phyloP scores from a whole-genome alignment of 2,797 vertebrate species.

The Hybognathus amarus region DNA sequence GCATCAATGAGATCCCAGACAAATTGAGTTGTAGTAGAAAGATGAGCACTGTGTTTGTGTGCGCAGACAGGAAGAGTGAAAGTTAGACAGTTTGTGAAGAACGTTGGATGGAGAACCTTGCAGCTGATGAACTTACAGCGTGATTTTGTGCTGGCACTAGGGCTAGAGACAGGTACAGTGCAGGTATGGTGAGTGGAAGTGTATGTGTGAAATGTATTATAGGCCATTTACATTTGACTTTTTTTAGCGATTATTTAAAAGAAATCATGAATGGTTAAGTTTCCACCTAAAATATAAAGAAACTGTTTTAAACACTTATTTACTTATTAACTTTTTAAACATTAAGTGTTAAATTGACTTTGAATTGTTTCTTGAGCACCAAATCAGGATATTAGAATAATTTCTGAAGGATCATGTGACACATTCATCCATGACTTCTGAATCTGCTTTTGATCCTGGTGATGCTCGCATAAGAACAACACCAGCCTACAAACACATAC shows the following conservation, averaged over 20 bases:
- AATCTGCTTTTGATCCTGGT: not conserved
- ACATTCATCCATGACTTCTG: not conserved
- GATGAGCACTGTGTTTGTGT: conserved; percentile 25
- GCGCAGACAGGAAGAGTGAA: conserved; percentile 66
- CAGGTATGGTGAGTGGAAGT: conserved; percentile 64
- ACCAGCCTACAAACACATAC: not conserved
- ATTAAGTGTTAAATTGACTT: not conserved
- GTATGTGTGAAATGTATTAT: not conserved
- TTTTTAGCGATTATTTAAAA: not conserved
- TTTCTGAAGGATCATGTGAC: not conserved
- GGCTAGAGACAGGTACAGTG: conserved; percentile 67
- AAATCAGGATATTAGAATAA: not conserved
- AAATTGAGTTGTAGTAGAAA: not conserved
- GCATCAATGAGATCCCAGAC: not conserved
- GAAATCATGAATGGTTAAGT: not conserved
- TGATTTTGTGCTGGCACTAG: conserved; percentile 67
- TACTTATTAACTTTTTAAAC: too few species aligned
- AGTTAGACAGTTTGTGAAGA: conserved; percentile 69
- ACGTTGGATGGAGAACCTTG: conserved; percentile 65
- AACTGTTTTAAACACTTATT: too few species aligned
- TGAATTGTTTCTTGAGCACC: not conserved
- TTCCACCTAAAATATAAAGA: too few species aligned
- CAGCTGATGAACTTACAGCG: conserved; percentile 62
- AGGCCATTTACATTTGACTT: not conserved
- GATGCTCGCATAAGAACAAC: not conserved